Percentiles rank a stretch among this genome's conserved stretches.
These are phyloP conservation scores for Sinocyclocheilus grahami DNA, from an alignment of 2,113 vertebrate genomes.

Conservation along the genomic window DNA sequence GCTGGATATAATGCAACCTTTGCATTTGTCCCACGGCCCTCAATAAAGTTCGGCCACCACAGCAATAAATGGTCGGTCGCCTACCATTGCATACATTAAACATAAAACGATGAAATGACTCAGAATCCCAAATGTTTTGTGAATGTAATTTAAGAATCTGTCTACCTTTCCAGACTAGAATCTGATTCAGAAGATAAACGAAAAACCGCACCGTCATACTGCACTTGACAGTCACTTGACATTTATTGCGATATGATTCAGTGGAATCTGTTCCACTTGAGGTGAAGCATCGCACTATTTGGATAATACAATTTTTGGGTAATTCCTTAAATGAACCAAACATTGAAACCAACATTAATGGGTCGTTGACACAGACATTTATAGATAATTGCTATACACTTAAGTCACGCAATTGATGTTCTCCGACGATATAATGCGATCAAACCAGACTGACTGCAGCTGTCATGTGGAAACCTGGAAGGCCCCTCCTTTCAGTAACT, in stretches of 20 bases:
- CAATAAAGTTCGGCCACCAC: too few relatives aligned
- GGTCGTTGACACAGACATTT: background rate
- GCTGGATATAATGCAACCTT: too few relatives aligned
- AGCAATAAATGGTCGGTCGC: too few relatives aligned
- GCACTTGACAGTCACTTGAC: background rate
- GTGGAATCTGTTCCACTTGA: background rate
- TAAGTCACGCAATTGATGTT: background rate
- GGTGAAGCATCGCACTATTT: too few relatives aligned
- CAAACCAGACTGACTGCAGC: background rate
- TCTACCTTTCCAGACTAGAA: background rate
- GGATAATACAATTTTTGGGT: background rate
- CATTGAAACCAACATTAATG: background rate
- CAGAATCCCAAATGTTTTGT: too few relatives aligned
- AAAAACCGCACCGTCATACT: background rate
- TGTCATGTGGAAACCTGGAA: slow-evolving; percentile 22
- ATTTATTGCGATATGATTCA: background rate
- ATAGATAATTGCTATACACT: background rate
- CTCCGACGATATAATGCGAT: background rate
- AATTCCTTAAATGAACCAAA: background rate
- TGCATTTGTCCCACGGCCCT: too few relatives aligned
- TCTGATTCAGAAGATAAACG: background rate
- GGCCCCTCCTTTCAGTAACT: slow-evolving; percentile 19
- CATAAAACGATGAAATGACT: too few relatives aligned
- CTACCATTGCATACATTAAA: too few relatives aligned
- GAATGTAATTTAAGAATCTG: too few relatives aligned